Percentiles rank a stretch among this genome's conserved stretches.
Evolutionary conservation across 2,888 invertebrate genomes (phyloP).

Genomic region (Phyllotreta striolata): DNA sequence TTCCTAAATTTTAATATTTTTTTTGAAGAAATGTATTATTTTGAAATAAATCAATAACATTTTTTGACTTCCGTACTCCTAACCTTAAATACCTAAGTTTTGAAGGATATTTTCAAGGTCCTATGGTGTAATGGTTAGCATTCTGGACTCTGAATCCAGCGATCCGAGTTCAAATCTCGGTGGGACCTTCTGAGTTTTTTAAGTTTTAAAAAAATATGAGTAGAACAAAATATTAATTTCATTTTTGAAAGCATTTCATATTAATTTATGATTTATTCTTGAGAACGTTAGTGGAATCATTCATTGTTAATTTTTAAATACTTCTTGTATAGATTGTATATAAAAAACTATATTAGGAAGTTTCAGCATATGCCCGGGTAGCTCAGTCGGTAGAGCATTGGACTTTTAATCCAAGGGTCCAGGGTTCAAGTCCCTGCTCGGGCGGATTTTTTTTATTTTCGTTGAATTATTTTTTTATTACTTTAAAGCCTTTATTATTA

Average conservation of each 20-base stretch:
- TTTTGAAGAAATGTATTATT: too few relatives aligned
- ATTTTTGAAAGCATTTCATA: slow-evolving; percentile 1
- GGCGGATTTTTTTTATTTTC: slow-evolving; percentile 62
- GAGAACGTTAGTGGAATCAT: too few relatives aligned
- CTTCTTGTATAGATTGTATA: neutral
- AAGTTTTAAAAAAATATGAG: too few relatives aligned
- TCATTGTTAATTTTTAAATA: neutral
- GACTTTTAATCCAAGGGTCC: slow-evolving; percentile 82
- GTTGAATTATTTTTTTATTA: neutral
- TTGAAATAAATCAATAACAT: too few relatives aligned
- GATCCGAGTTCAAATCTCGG: slow-evolving; percentile 71
- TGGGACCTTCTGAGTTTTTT: slow-evolving; percentile 61
- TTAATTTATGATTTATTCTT: too few relatives aligned
- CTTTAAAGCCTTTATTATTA: neutral
- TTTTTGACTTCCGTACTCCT: too few relatives aligned
- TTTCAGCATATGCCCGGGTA: slow-evolving; percentile 66
- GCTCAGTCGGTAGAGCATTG: slow-evolving; percentile 79
- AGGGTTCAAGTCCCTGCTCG: slow-evolving; percentile 81
- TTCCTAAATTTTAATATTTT: too few relatives aligned
- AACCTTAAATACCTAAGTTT: too few relatives aligned
- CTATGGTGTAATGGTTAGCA: slow-evolving; percentile 73
- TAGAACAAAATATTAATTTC: too few relatives aligned
- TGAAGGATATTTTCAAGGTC: slow-evolving; percentile 53
- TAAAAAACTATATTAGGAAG: neutral
- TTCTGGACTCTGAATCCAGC: slow-evolving; percentile 72